Evolutionary conservation across 2,797 vertebrate genomes (phyloP), one percentile per base, ranked within the genome.

Genomic region (Diceros bicornis): DNA sequence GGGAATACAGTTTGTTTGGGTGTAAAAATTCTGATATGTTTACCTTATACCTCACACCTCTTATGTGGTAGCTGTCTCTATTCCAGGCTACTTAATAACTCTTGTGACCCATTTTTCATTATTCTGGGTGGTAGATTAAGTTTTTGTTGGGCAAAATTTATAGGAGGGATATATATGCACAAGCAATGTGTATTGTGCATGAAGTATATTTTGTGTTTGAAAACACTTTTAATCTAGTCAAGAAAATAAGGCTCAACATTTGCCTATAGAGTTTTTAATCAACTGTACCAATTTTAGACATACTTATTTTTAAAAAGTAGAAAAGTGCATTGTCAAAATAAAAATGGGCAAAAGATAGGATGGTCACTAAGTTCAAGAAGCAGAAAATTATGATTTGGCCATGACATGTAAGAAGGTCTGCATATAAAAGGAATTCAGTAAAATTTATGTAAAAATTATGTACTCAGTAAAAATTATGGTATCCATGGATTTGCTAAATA

Each of bases 181-280:
- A 72, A 1, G 57, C 32, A 86, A 41, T 57, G 7, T 74, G 25
- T 89, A 71, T 83, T 85, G 9, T 66, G 61, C 37, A 64, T 57
- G 62, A 82, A 95, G 20, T 85, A 52, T 85, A 81, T 96, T 94
- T 85, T 95, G 16, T 50, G 21, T 64, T 92, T 81, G 74, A 89
- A 95, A 92, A 91, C 5, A 74, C 7, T 79, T 91, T 59, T n/a
- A 66, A 41, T 78, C 27, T 81, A 37, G 91, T 94, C 10, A 18
- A 68, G 79, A 93, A 97, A 92, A 92, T 84, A 62, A 90, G 37
- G 11, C 62, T 97, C 50, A 85, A 34, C 23, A 52, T 69, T 97
- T 82, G 41, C 87, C 62, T 79, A 47, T 66, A 34, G 27, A 90
- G 27, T 84, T 93, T 93, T 90, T 82, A 89, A 86, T 69, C 37